These are phyloP conservation scores for Gadus macrocephalus DNA, from an alignment of 2,113 vertebrate genomes.

Conservation along the genomic window DNA sequence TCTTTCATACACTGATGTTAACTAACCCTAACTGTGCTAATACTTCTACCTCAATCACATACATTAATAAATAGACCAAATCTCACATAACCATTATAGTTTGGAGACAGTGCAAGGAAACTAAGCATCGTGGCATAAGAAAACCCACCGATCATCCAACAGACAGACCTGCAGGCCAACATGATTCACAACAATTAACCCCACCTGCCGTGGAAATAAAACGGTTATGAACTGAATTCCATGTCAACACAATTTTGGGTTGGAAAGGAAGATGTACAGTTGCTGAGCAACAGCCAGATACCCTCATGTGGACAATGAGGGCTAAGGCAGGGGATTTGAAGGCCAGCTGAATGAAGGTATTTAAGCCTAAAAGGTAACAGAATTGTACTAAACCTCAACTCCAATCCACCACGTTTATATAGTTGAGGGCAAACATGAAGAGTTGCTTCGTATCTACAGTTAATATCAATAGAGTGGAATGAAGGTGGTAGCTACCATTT, in stretches of 20 bases:
- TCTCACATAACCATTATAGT: too few relatives aligned
- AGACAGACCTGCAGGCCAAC: conserved; percentile 52
- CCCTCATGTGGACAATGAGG: not conserved
- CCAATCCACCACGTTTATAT: too few relatives aligned
- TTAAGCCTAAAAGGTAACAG: too few relatives aligned
- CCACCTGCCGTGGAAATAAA: conserved; percentile 54
- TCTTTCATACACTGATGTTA: too few relatives aligned
- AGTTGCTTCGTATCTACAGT: too few relatives aligned
- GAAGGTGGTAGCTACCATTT: too few relatives aligned
- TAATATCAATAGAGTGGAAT: too few relatives aligned
- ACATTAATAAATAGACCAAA: too few relatives aligned
- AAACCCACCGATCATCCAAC: conserved; percentile 13
- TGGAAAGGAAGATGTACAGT: conserved; percentile 12
- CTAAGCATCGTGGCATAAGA: conserved; percentile 15
- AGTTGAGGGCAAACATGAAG: too few relatives aligned
- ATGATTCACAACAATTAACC: conserved; percentile 50
- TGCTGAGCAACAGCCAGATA: not conserved
- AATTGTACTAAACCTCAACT: too few relatives aligned
- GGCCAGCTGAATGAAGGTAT: not conserved
- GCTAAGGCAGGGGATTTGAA: conserved; percentile 5
- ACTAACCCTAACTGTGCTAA: too few relatives aligned
- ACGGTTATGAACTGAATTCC: conserved; percentile 49
- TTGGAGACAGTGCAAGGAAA: not conserved
- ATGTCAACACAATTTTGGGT: conserved; percentile 35
- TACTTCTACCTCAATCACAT: too few relatives aligned